Evolutionary conservation across 2,797 vertebrate species (phyloP).

Genomic region (Ctenopoma multispine): DNA sequence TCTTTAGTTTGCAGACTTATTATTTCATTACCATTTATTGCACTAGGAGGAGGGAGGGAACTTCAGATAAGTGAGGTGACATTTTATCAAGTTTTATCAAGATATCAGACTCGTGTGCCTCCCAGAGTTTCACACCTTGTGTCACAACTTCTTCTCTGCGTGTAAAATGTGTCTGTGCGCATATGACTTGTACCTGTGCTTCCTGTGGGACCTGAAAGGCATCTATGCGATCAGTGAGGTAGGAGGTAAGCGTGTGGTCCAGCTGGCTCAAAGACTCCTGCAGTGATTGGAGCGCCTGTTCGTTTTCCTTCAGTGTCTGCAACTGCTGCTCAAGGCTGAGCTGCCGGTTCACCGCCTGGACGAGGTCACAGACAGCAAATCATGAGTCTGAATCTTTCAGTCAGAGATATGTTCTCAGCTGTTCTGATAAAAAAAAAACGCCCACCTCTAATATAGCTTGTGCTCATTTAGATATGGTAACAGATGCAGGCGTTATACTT

Average conservation of each 20-base stretch:
- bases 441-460: not conserved
- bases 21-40: not conserved
- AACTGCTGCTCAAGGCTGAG: conserved; percentile 92
- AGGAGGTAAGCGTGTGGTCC: conserved; percentile 93
- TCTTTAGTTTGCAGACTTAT: too few relatives aligned
- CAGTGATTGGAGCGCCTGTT: conserved; percentile 89
- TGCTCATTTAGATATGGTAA: not conserved
- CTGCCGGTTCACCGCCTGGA: conserved; percentile 91
- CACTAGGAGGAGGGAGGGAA: not conserved
- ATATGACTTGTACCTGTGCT: conserved; percentile 88
- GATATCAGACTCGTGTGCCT: not conserved
- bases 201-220: conserved; percentile 95
- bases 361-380: not conserved
- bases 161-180: not conserved
- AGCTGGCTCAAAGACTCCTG: conserved; percentile 92
- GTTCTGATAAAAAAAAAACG: not conserved
- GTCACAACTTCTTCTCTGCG: not conserved
- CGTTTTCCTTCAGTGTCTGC: conserved; percentile 87
- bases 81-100: not conserved
- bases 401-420: not conserved
- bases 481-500: not conserved
- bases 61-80: not conserved
- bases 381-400: not conserved
- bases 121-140: not conserved
- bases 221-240: conserved; percentile 94